A percentile compares a stretch with the other conserved stretches of the same genome.
phyloP scores from a whole-genome alignment of 2,797 vertebrate genomes.

The Anguilla marmorata region DNA sequence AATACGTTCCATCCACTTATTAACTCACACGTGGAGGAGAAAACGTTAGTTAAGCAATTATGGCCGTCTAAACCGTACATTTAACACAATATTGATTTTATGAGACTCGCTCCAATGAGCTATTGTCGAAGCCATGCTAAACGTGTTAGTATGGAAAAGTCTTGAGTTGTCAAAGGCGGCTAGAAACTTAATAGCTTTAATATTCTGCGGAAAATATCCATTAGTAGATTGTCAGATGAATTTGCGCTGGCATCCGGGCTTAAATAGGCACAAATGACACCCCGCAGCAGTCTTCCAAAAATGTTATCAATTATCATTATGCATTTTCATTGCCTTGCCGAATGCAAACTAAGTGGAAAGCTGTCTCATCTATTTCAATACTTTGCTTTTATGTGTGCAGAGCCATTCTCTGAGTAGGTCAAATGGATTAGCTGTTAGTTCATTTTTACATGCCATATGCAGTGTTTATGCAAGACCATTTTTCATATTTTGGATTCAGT shows the following conservation, averaged over 20 bases:
- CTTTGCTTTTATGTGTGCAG: conserved; percentile 30
- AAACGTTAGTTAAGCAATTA: neutral
- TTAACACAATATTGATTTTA: conserved; percentile 5
- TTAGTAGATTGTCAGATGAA: conserved; percentile 45
- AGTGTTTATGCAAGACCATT: conserved; percentile 39
- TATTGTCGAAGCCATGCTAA: conserved; percentile 31
- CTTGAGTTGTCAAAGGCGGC: conserved; percentile 30
- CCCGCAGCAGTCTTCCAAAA: conserved; percentile 43
- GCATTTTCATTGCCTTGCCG: conserved; percentile 44
- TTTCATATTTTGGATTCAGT: conserved; percentile 23
- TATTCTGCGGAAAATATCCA: conserved; percentile 42
- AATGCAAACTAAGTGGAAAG: conserved; percentile 44
- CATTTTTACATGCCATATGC: conserved; percentile 28
- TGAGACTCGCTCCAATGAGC: conserved; percentile 15
- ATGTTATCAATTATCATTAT: conserved; percentile 50
- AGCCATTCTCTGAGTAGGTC: conserved; percentile 33
- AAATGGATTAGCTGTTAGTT: conserved; percentile 35
- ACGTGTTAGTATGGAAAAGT: conserved; percentile 33
- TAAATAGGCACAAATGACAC: conserved; percentile 43
- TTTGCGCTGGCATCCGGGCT: conserved; percentile 47
- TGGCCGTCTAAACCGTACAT: neutral
- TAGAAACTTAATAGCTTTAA: conserved; percentile 38
- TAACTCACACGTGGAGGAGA: neutral
- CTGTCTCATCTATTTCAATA: conserved; percentile 45
- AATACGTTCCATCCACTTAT: neutral